A percentile compares a stretch with the other conserved stretches of the same genome.
These are phyloP conservation scores for Sylvia atricapilla DNA, from an alignment of 2,113 vertebrate genomes.

Conservation along the genomic window DNA sequence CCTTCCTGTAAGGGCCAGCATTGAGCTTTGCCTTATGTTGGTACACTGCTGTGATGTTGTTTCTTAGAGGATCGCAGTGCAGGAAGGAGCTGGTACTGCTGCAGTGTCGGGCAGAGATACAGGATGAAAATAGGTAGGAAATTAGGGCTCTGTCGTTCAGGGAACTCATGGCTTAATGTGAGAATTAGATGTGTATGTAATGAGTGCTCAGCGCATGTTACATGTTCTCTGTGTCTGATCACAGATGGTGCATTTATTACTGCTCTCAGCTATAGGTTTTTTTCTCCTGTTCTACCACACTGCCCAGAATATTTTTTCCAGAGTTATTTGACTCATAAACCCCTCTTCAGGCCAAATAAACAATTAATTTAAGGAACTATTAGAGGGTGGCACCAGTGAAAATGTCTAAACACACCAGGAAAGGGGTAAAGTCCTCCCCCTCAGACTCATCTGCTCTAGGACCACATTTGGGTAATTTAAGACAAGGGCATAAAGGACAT, in stretches of 20 bases:
- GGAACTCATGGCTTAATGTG: not conserved
- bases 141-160: not conserved
- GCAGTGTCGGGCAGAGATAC: not conserved
- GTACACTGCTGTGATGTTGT: not conserved
- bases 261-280: not conserved
- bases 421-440: not conserved
- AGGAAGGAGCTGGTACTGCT: not conserved
- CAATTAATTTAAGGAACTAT: not conserved
- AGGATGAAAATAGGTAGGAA: not conserved
- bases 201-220: not conserved
- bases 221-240: not conserved
- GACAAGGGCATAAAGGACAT: not conserved
- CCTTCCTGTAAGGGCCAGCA: not conserved
- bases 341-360: not conserved
- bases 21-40: not conserved
- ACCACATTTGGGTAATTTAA: not conserved
- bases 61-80: not conserved
- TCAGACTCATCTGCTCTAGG: not conserved
- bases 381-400: not conserved
- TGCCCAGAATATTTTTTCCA: not conserved
- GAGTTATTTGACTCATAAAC: not conserved
- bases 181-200: not conserved
- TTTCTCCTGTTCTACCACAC: not conserved
- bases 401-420: not conserved
- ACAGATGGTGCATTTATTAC: not conserved